These are phyloP conservation scores for Desmophyllum pertusum DNA, from an alignment of 92 coral and sea anemone genomes.

Conservation along the genomic window DNA sequence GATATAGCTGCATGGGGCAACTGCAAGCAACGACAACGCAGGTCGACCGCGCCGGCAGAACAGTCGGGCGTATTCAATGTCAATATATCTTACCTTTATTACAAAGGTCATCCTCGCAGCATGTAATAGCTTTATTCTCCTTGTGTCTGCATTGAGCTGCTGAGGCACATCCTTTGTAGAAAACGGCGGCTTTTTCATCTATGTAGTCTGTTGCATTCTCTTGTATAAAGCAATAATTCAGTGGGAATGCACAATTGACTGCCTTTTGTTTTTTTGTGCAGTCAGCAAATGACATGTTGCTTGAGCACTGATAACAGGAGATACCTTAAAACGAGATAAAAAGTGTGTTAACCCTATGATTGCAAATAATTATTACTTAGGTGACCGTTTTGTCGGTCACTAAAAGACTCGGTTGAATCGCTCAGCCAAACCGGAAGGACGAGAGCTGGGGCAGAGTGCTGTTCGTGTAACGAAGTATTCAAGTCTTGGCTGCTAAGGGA, in stretches of 20 bases:
- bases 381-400: too few species aligned
- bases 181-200: background rate
- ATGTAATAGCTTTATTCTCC: background rate
- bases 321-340: background rate
- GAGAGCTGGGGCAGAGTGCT: too few species aligned
- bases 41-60: too few species aligned
- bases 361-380: too few species aligned
- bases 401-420: too few species aligned
- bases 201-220: background rate
- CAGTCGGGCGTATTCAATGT: too few species aligned
- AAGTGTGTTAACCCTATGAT: too few species aligned
- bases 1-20: too few species aligned
- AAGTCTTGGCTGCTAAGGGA: too few species aligned
- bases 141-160: background rate
- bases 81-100: slow-evolving; percentile 8
- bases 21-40: too few species aligned
- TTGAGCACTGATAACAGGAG: slow-evolving; percentile 1
- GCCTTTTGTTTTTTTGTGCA: background rate
- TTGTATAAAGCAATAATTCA: background rate
- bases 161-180: background rate
- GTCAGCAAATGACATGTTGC: background rate
- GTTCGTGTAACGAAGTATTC: too few species aligned
- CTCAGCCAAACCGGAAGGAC: too few species aligned
- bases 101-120: background rate
- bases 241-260: background rate